Percentiles rank a stretch among this genome's conserved stretches.
These are phyloP conservation scores for Pristionchus pacificus DNA, from an alignment of 1,140 invertebrate species.

Conservation along the genomic window DNA sequence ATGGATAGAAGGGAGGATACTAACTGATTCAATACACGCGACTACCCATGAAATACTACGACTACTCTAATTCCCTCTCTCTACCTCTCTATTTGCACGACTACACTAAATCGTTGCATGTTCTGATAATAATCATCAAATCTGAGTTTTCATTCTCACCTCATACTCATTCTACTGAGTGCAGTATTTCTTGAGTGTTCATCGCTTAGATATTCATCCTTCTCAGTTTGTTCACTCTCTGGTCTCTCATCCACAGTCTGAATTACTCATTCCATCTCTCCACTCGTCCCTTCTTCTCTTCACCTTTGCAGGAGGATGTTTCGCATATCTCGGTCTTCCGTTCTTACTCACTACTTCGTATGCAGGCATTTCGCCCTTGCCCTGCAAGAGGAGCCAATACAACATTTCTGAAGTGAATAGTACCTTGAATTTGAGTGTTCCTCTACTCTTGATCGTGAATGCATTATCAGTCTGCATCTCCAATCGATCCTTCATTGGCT, in stretches of 20 bases:
- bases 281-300: conserved; percentile 7
- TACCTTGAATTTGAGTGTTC: conserved; percentile 17
- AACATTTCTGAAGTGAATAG: not conserved
- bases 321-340: conserved; percentile 19
- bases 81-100: too few relatives aligned
- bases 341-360: conserved; percentile 26
- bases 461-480: conserved; percentile 20
- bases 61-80: too few relatives aligned
- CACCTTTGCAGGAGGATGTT: conserved; percentile 9
- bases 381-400: not conserved
- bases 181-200: conserved; percentile 17
- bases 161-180: conserved; percentile 26
- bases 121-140: too few relatives aligned
- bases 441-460: conserved; percentile 17
- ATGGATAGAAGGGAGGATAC: too few relatives aligned
- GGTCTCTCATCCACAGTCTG: not conserved
- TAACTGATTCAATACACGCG: too few relatives aligned
- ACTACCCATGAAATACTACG: too few relatives aligned
- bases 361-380: conserved; percentile 27
- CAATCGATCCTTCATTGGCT: conserved; percentile 22
- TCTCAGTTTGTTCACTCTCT: conserved; percentile 19
- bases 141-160: too few relatives aligned
- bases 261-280: not conserved
- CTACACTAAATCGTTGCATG: too few relatives aligned
- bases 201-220: conserved; percentile 18